These are phyloP conservation scores for Brachionus asplanchnoidis DNA, from an alignment of 1,140 invertebrate genomes.

Conservation along the genomic window DNA sequence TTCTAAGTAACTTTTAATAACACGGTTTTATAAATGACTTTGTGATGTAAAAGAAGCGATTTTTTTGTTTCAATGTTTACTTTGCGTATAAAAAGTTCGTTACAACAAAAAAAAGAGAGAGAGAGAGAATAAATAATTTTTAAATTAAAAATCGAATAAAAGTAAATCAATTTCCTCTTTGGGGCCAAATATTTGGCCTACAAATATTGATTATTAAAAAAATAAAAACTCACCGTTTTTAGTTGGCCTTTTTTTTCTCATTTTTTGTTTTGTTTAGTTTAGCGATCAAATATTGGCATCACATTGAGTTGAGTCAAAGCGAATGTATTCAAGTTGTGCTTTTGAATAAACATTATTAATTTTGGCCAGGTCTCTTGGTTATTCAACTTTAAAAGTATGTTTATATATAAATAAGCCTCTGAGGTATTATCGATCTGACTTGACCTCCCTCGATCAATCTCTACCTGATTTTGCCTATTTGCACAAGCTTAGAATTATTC, in stretches of 20 bases:
- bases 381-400: conserved; percentile 7
- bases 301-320: neutral
- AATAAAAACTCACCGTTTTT: conserved; percentile 7
- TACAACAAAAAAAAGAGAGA: neutral
- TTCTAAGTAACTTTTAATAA: conserved; percentile 34
- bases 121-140: neutral
- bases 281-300: conserved; percentile 22
- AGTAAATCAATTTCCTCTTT: conserved; percentile 28
- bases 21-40: conserved; percentile 23
- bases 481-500: neutral
- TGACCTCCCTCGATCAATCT: neutral
- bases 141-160: conserved; percentile 2
- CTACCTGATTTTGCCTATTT: neutral
- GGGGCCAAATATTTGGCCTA: neutral
- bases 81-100: conserved; percentile 3
- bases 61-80: conserved; percentile 8
- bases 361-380: conserved; percentile 3
- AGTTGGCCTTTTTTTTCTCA: neutral
- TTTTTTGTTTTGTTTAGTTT: neutral
- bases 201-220: conserved; percentile 17
- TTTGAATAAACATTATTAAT: neutral
- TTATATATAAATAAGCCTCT: neutral
- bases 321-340: neutral
- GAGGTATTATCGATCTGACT: neutral
- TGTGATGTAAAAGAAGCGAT: conserved; percentile 32